A percentile compares a stretch with the other conserved stretches of the same genome.
These are phyloP conservation scores for Synergus umbraculus DNA, from an alignment of 2,888 invertebrate genomes.

Conservation along the genomic window DNA sequence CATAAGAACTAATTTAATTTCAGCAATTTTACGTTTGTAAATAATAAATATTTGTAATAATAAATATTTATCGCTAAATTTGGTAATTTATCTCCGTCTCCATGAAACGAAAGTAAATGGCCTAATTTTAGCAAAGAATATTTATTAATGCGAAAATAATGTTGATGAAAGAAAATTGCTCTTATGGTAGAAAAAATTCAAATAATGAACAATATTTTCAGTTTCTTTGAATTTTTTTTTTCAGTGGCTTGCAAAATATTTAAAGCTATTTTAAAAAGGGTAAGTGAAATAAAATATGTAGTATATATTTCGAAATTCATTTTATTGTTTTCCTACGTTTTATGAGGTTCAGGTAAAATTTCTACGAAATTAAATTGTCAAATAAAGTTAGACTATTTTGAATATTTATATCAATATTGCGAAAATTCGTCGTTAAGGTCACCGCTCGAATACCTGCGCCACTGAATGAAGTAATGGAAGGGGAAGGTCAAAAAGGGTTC, in stretches of 20 bases:
- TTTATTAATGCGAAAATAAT: no score
- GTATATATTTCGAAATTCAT: neutral
- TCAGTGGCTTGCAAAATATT: neutral
- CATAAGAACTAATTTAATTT: no score
- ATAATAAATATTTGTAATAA: no score
- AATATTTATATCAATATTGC: neutral
- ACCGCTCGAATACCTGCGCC: neutral
- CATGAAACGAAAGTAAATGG: no score
- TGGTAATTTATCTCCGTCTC: no score
- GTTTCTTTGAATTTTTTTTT: neutral
- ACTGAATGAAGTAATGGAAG: neutral
- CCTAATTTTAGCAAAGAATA: no score
- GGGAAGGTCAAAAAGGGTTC: neutral
- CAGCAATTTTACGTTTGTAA: no score
- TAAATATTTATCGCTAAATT: no score
- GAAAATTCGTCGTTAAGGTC: conserved; percentile 14
- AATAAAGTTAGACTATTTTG: neutral
- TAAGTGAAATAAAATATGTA: neutral
- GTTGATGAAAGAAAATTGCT: no score
- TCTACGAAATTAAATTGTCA: neutral
- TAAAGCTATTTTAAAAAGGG: no score
- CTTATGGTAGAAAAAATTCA: no score
- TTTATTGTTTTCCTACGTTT: neutral
- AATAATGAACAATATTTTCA: no score
- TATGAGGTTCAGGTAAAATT: conserved; percentile 11